Base-by-base conservation (phyloP, 2,113 vertebrate genomes). In the Phalacrocorax carbo region DNA sequence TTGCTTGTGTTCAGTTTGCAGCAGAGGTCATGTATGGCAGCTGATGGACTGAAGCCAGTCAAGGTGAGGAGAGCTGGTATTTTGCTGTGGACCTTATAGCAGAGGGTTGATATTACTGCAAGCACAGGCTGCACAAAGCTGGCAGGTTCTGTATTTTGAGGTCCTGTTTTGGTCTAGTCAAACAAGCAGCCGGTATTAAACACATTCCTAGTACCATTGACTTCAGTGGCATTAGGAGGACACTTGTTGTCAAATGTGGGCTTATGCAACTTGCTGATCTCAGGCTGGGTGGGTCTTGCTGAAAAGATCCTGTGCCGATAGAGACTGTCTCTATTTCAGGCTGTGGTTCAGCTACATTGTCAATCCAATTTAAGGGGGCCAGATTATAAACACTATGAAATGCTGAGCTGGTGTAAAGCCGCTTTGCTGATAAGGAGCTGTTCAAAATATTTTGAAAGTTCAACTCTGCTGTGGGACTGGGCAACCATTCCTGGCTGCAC, bases 361-460 rank as follows among this genome's bases (percentile, higher is more conserved):
- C 92, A 91, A 17, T 84, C 84, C 84, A 62, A 78, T 89, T 87
- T 70, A 81, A 78, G 61, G 42, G 69, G 51, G 42, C 69, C 77
- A 38, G 61, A 46, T 93, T 87, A 86, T 82, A 78, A 90, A 76
- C 48, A 14, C 42, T 51, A 48, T 64, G 73, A 90, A 71, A 64
- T 64, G 84, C 78, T 94, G 88, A 93, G 82, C 85, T 93, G 70
- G 20, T 91, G 55, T 71, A 87, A 93, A 94, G 78, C 70, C 1
- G 10, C 78, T 87, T 90, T 93, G 70, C 73, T 93, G 88, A 90
- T 94, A 91, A 93, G 82, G 55, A 92, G 66, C 82, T 68, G 73
- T 82, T 95, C 57, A 89, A 23, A 96, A 54, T 76, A 60, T 91
- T 94, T 94, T 49, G 48, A 51, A 79, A 87, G 85, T 87, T 69